These are phyloP conservation scores for Diacarnus erythraeanus DNA, from an alignment of 37 sponge, comb jelly and placozoan genomes.

Conservation along the genomic window DNA sequence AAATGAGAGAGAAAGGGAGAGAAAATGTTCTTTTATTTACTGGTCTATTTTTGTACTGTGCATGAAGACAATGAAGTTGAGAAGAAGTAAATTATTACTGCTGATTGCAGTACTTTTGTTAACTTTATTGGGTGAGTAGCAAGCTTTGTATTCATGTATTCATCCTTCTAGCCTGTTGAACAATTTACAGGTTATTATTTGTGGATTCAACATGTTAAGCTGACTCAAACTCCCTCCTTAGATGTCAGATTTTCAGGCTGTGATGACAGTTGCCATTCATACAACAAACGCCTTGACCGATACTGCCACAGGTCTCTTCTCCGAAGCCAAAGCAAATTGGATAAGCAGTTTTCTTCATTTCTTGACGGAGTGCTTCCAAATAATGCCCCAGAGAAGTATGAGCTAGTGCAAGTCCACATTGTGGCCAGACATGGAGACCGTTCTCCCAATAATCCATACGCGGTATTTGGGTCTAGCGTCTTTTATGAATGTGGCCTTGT, in stretches of 20 bases:
- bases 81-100: neutral
- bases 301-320: slow-evolving; percentile 50
- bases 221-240: neutral
- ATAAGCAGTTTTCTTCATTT: neutral
- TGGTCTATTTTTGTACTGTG: no score
- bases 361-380: slow-evolving; percentile 33
- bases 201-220: neutral
- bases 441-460: slow-evolving; percentile 8
- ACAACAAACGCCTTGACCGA: neutral
- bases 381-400: neutral
- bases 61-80: no score
- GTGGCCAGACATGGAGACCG: slow-evolving; percentile 66
- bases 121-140: slow-evolving; percentile 5
- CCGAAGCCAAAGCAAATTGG: neutral
- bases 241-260: neutral
- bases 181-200: neutral
- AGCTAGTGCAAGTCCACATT: slow-evolving; percentile 47
- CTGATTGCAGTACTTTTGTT: neutral
- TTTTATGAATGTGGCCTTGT: slow-evolving; percentile 46
- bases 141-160: neutral
- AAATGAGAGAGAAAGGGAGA: no score
- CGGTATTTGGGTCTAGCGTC: neutral
- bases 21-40: no score
- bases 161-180: neutral
- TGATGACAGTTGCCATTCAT: slow-evolving; percentile 7